Evolutionary conservation across 37 sponge, comb jelly and placozoan species (phyloP), one percentile per base, ranked within the genome.

Genomic region (Geodia barretti): DNA sequence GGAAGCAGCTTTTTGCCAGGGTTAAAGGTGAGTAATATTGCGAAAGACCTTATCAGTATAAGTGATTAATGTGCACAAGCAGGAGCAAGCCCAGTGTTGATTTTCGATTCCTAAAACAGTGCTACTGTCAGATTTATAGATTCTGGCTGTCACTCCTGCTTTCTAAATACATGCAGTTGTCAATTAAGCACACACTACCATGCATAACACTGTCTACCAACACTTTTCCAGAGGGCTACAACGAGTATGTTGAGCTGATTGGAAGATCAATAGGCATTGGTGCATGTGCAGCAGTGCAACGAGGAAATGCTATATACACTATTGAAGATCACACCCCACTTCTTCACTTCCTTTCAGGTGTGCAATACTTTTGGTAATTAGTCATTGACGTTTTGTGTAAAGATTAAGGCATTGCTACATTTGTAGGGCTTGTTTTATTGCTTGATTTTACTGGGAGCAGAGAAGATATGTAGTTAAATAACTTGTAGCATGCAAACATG

Each of bases 191-290:
- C n/a, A n/a, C n/a, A n/a, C n/a, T n/a, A n/a, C n/a, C n/a, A n/a
- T n/a, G n/a, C n/a, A n/a, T n/a, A n/a, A n/a, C n/a, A n/a, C n/a
- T n/a, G n/a, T 3, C 7, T 42, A 39, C 4, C 0, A 32, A 17
- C 20, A 3, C 3, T 62, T 76, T 30, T 71, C 1, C 31, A 88
- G 89, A 25, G 0, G 60, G 40, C 61, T 96, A 90, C 86, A 93
- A 90, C 41, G n/a, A 70, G 42, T 96, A 96, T 71, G 91, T 96
- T 40, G 79, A 91, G 29, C 76, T 93, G 80, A 82, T 84, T 68
- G 94, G 97, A 26, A 92, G 89, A 31, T 84, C 87, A 31, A 85
- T 96, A 34, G 97, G 97, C 5, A 58, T 71, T 43, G 97, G 94
- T 0, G 91, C 91, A 20, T 96, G 97, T 84, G 86, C 81, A 7